Conservation (phyloP, 2,113 vertebrate genomes). For the Mastomys coucha region DNA sequence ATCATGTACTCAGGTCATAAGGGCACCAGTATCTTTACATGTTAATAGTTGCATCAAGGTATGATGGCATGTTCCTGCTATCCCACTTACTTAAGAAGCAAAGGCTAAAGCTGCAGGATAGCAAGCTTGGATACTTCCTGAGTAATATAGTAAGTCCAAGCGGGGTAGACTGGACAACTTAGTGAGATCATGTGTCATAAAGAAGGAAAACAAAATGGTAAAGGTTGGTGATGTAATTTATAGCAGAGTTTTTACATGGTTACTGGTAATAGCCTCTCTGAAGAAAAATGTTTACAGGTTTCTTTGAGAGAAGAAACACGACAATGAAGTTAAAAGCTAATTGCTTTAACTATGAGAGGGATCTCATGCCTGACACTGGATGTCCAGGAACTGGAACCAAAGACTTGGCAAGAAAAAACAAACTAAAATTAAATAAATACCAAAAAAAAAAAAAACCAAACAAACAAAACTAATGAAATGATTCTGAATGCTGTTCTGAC, state of each 20-base stretch:
- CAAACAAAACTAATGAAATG: neutral
- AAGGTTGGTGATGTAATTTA: neutral
- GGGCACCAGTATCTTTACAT: neutral
- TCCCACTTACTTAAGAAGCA: neutral
- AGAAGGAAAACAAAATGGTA: neutral
- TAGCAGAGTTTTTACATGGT: neutral
- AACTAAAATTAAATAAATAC: neutral
- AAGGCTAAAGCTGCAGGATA: neutral
- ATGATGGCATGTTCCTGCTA: neutral
- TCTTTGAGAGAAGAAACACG: neutral
- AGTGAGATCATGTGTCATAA: neutral
- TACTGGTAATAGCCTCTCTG: neutral
- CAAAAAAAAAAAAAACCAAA: neutral
- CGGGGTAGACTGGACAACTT: neutral
- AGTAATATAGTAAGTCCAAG: neutral
- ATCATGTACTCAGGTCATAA: neutral
- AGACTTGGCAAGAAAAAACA: neutral
- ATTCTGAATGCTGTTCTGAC: neutral
- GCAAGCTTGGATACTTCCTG: neutral
- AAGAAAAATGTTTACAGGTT: neutral
- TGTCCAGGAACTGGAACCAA: neutral
- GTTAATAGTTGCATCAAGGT: neutral
- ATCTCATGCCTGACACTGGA: neutral
- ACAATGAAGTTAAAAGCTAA: constrained; percentile 23
- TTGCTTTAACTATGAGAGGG: neutral